phyloP scores from a whole-genome alignment of 2,888 invertebrate species.

The Agrotis segetum region DNA sequence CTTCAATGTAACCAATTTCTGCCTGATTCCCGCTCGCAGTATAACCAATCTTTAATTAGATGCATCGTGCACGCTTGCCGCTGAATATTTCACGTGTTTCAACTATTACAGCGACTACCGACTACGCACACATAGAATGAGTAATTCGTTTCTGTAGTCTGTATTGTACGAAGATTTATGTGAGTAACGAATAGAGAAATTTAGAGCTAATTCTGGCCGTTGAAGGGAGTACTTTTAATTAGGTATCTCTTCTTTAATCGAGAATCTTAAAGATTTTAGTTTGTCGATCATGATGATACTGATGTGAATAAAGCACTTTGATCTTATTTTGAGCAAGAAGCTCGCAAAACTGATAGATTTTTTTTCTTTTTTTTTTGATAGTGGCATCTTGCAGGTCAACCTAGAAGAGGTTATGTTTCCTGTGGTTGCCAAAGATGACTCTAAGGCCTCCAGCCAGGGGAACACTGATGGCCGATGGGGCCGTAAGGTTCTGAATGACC shows the following conservation, averaged over 20 bases:
- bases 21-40: constrained; percentile 16
- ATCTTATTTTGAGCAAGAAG: background rate
- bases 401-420: no score
- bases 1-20: no score
- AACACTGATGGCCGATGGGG: no score
- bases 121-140: constrained; percentile 40
- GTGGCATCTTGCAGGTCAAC: no score
- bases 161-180: constrained; percentile 24
- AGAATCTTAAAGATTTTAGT: background rate
- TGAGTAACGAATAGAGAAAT: background rate
- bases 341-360: no score
- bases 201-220: constrained; percentile 3
- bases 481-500: no score
- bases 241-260: background rate
- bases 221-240: background rate
- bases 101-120: constrained; percentile 30
- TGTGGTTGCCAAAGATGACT: no score
- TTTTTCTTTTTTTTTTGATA: no score
- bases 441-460: no score
- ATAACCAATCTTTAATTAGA: constrained; percentile 46
- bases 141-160: constrained; percentile 36
- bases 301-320: no score
- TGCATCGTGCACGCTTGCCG: constrained; percentile 50
- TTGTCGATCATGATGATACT: background rate
- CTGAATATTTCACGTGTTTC: constrained; percentile 55